phyloP scores from a whole-genome alignment of 1,140 invertebrate genomes.

The Carcinoscorpius rotundicauda region DNA sequence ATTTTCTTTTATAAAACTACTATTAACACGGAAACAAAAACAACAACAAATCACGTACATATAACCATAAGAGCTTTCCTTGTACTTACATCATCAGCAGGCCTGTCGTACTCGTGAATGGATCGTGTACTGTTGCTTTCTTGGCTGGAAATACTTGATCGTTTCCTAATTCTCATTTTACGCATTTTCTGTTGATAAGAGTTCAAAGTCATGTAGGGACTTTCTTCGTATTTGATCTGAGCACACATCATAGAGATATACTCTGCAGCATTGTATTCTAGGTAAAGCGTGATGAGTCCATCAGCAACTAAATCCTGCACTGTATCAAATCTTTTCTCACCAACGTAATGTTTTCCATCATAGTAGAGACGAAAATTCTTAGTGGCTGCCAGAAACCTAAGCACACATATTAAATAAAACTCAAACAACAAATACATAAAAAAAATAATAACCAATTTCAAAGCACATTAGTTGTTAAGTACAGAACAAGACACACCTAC shows the following conservation, averaged over 20 bases:
- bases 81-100: too few species aligned
- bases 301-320: constrained; percentile 75
- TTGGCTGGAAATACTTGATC: too few species aligned
- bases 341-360: constrained; percentile 58
- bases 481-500: too few species aligned
- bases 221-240: constrained; percentile 66
- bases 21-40: too few species aligned
- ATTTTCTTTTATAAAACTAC: too few species aligned
- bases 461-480: too few species aligned
- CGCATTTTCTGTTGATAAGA: constrained; percentile 18
- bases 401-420: background rate
- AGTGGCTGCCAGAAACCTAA: too few species aligned
- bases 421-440: constrained; percentile 3
- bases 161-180: background rate
- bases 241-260: constrained; percentile 61
- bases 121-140: too few species aligned
- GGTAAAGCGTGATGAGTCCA: constrained; percentile 72
- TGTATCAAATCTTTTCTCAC: constrained; percentile 63
- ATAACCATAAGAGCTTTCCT: too few species aligned
- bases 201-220: constrained; percentile 62
- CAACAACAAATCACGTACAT: too few species aligned
- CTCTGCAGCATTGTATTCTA: constrained; percentile 63
- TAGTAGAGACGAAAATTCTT: constrained; percentile 81
- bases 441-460: background rate
- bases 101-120: too few species aligned